phyloP scores from a whole-genome alignment of 2,797 vertebrate genomes.

The Hydrolagus colliei region DNA sequence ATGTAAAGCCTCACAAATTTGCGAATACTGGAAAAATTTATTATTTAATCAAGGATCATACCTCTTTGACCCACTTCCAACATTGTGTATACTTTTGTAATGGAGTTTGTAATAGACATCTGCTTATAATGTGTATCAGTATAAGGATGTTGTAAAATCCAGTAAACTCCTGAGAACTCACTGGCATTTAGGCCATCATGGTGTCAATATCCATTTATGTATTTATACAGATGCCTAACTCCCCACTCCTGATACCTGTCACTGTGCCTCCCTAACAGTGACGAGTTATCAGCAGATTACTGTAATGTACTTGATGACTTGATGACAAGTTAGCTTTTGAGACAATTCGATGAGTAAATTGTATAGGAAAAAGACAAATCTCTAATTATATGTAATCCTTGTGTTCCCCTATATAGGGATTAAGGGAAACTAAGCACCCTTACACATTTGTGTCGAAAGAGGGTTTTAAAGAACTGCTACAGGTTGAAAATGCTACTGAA shows the following conservation, averaged over 20 bases:
- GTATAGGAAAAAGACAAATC: neutral
- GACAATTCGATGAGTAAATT: constrained; percentile 31
- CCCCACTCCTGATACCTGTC: too few relatives aligned
- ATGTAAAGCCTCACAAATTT: neutral
- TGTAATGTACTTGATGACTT: too few relatives aligned
- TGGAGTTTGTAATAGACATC: neutral
- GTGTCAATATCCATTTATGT: too few relatives aligned
- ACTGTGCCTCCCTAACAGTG: too few relatives aligned
- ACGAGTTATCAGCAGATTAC: too few relatives aligned
- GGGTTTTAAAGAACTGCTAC: constrained; percentile 62
- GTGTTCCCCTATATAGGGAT: constrained; percentile 50
- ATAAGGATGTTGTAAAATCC: neutral
- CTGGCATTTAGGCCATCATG: too few relatives aligned
- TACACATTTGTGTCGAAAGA: constrained; percentile 69
- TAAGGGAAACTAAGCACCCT: constrained; percentile 63
- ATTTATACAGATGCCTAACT: too few relatives aligned
- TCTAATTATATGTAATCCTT: neutral
- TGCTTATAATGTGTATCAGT: neutral
- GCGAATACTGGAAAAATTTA: neutral
- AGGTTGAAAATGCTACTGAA: constrained; percentile 52
- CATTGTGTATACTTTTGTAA: neutral
- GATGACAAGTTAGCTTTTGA: too few relatives aligned
- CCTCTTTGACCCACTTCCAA: neutral
- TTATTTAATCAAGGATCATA: neutral
- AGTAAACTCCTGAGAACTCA: neutral